Percentiles rank a stretch among this genome's conserved stretches.
phyloP scores from a whole-genome alignment of 2,888 invertebrate species.

The Spatulosminthurus flaviceps region DNA sequence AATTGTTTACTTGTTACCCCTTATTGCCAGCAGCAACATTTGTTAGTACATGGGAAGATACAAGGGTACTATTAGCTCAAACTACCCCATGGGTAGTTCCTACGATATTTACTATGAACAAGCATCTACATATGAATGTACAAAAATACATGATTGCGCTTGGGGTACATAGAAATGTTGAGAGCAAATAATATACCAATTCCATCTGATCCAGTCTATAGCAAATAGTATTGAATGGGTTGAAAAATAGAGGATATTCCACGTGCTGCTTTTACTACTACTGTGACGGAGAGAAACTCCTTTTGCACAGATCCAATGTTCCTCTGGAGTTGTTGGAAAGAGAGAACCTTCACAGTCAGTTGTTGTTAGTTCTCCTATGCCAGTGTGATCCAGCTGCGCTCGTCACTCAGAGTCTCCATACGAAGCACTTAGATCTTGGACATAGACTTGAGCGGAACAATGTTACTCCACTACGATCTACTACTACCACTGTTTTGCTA shows the following conservation, averaged over 20 bases:
- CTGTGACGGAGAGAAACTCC: not conserved
- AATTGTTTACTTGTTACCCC: too few species aligned
- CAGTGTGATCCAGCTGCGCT: conserved; percentile 37
- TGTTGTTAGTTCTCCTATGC: conserved; percentile 7
- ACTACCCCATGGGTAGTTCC: too few species aligned
- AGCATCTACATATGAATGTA: too few species aligned
- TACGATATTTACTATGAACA: too few species aligned
- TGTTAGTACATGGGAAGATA: too few species aligned
- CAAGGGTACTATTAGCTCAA: too few species aligned
- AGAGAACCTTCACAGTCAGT: conserved; percentile 18
- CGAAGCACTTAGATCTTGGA: not conserved
- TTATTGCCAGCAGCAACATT: too few species aligned
- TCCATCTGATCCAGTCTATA: not conserved
- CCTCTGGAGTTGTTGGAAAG: not conserved
- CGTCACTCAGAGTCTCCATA: conserved; percentile 25
- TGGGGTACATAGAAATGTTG: too few species aligned
- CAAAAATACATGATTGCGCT: too few species aligned
- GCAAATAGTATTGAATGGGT: not conserved
- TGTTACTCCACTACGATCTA: conserved; percentile 18
- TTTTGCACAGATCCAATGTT: not conserved
- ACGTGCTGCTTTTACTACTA: conserved; percentile 1
- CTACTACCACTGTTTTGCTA: too few species aligned
- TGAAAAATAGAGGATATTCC: not conserved
- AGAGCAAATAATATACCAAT: too few species aligned
- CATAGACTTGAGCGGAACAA: not conserved